Evolutionary conservation across 2,113 vertebrate genomes (phyloP).

Genomic region (Bufo bufo): DNA sequence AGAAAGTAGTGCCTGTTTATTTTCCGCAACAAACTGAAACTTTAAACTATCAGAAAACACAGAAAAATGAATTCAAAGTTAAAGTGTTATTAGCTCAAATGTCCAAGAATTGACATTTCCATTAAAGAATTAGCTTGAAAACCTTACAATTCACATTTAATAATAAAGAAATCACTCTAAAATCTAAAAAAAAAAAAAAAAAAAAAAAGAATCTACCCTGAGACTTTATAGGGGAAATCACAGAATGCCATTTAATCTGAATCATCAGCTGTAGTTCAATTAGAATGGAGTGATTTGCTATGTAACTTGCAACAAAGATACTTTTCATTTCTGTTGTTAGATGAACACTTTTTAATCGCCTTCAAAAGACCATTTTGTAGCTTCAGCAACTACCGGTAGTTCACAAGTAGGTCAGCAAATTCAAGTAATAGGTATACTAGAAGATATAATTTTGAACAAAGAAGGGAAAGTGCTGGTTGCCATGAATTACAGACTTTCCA

Average conservation of each 20-base stretch:
- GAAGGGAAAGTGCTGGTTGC: constrained; percentile 59
- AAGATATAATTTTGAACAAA: constrained; percentile 56
- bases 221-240: not conserved
- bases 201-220: not conserved
- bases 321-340: constrained; percentile 3
- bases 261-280: not conserved
- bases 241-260: not conserved
- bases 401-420: constrained; percentile 64
- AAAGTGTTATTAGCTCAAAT: not conserved
- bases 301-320: constrained; percentile 1
- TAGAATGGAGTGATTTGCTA: not conserved
- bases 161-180: not conserved
- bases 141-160: not conserved
- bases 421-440: constrained; percentile 66
- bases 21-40: no score
- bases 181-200: not conserved
- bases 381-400: constrained; percentile 56
- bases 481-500: constrained; percentile 59
- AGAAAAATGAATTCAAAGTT: no score
- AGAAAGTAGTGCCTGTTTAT: no score
- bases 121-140: constrained; percentile 5
- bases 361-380: constrained; percentile 57
- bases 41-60: no score
- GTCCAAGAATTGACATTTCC: not conserved
- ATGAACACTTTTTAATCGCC: constrained; percentile 22